Base-by-base conservation (phyloP, 2,888 invertebrate genomes). In the Ptychoptera contaminata region DNA sequence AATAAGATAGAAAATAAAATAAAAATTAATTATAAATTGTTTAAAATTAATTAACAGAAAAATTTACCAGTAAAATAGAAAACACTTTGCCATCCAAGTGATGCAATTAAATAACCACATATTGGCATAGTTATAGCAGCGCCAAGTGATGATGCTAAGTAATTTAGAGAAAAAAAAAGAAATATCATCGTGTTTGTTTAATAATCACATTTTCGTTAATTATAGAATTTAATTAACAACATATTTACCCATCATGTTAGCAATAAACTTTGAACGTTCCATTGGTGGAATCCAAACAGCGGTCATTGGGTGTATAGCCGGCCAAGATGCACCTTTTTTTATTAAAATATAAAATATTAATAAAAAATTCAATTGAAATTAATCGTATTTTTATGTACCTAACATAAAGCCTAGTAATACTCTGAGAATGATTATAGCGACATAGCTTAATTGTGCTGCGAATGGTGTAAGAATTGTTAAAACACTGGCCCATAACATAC, bases 251-350 rank as follows among this genome's bases (percentile, higher is more conserved):
- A 87, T 85, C 83, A 88, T 86, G 57, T 88, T 84, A 8, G 91
- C 83, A 63, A 92, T 86, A 63, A 94, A 86, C 63, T 90, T 88
- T 37, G 90, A 87, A 51, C 93, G 76, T 61, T 96, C 93, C 72
- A 83, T 76, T 10, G 92, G 92, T 8, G 93, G 93, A 47, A 93
- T 86, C 94, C 94, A 96, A 50, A 82, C 80, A 8, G 91, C 86
- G 35, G 90, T 88, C 75, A 96, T 80, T 5, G 90, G 85, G 47
- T 90, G 85, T 57, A 93, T 90, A 7, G 92, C 86, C 1, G 94
- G 94, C 82, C 92, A 94, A 8, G 88, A 86, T 11, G 85, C 90
- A 42, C 88, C 85, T 71, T n/a, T n/a, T n/a, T n/a, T n/a, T n/a
- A n/a, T n/a, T n/a, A n/a, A n/a, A 38, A 34, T 39, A 16, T 37